These are phyloP conservation scores for Emydura subglobosa DNA, from an alignment of 2,113 vertebrate genomes.

Conservation along the genomic window DNA sequence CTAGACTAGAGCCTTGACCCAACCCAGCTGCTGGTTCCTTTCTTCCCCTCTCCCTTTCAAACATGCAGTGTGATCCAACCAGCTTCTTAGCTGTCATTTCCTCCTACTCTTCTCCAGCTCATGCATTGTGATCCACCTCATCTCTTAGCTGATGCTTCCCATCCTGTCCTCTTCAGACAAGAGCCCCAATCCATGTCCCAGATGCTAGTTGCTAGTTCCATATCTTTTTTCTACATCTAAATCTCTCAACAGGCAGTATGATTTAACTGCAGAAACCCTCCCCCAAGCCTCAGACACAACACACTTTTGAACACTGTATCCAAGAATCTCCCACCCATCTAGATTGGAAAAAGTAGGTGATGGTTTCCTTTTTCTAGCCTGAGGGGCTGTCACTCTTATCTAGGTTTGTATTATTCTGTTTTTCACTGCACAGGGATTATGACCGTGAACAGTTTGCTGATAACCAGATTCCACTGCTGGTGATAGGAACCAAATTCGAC, in stretches of 20 bases:
- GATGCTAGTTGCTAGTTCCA: background rate
- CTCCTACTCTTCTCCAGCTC: background rate
- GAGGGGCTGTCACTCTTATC: background rate
- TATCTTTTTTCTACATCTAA: background rate
- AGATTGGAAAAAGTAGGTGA: background rate
- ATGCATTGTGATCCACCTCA: background rate
- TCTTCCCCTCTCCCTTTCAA: background rate
- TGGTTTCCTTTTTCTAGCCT: background rate
- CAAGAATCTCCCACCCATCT: background rate
- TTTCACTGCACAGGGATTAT: conserved; percentile 86
- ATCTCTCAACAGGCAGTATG: background rate
- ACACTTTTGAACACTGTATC: background rate
- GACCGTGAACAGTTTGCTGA: conserved; percentile 97
- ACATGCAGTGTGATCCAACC: background rate
- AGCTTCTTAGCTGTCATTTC: background rate
- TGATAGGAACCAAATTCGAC: conserved; percentile 98
- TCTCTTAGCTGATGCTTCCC: background rate
- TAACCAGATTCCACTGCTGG: conserved; percentile 92
- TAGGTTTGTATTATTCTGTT: background rate
- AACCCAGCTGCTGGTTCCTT: background rate
- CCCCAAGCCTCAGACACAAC: background rate
- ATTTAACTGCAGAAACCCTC: background rate
- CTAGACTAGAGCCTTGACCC: background rate
- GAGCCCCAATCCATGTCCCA: background rate
- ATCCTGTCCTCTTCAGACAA: background rate